Base-by-base conservation (phyloP, 2,797 vertebrate species). In the Fistularia commersonii region DNA sequence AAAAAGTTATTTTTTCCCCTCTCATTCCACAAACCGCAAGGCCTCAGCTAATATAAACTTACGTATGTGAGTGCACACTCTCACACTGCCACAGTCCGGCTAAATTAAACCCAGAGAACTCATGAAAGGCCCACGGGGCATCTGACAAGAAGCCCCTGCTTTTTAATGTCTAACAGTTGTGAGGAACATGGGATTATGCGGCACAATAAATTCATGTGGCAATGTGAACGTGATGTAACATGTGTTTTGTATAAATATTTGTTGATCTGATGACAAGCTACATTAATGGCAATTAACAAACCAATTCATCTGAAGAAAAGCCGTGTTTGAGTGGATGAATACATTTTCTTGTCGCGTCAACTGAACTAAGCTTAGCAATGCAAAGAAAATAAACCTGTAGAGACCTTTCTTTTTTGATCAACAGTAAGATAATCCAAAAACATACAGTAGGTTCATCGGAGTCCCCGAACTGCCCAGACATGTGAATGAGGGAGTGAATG, bases 41-140 rank as follows among this genome's bases (percentile, higher is more conserved):
- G 69, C 64, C 72, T 73, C 54, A 48, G 69, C 69, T 78, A 76
- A 84, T 82, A 75, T 64, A 80, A 82, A 69, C 68, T 40, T 12
- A 55, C 61, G 55, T 73, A 58, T 76, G 71, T 57, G 64, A 63
- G 54, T 9, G 37, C 58, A 75, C 62, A 63, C 66, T 41, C 46
- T 49, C 48, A 54, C 51, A 61, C 57, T 62, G 23, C 23, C 4
- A 58, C 45, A 36, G 58, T 54, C 49, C 39, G 23, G 60, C 68
- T 81, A 66, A 67, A 70, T 69, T 40, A 77, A 80, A 72, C 69
- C 71, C 48, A 56, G 55, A 73, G 50, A 66, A 41, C 35, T 48
- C 50, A 49, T 50, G 70, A 53, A 66, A 7, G 58, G 35, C 36
- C 38, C 13, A 23, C 34, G 46, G 41, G 32, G 48, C 15, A 32